A percentile compares a stretch with the other conserved stretches of the same genome.
Evolutionary conservation across 2,797 vertebrate genomes (phyloP).

Genomic region (Chiroxiphia lanceolata): DNA sequence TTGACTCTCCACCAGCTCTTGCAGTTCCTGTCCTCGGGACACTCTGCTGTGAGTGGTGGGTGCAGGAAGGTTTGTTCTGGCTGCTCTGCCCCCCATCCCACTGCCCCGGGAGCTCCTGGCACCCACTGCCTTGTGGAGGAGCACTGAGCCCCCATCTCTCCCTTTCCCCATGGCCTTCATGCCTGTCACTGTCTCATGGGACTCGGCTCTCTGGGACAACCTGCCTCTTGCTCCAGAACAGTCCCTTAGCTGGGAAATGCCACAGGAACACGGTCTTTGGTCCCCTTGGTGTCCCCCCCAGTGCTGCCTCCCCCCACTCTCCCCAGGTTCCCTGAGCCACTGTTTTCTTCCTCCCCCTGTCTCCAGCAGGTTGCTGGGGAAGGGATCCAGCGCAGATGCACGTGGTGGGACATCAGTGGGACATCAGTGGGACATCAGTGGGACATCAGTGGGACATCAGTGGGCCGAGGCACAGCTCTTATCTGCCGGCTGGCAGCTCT

Average conservation of each 20-base stretch:
- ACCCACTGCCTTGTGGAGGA: background rate
- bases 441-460: background rate
- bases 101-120: background rate
- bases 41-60: background rate
- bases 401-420: background rate
- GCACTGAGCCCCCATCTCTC: background rate
- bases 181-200: background rate
- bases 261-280: rapidly evolving
- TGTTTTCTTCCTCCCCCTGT: background rate
- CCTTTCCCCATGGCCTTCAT: rapidly evolving
- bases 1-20: slow-evolving; percentile 19
- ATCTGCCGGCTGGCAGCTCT: slow-evolving; percentile 38
- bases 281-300: rapidly evolving
- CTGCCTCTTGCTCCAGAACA: background rate
- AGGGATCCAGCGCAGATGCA: background rate
- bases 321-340: background rate
- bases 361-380: background rate
- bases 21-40: slow-evolving; percentile 44
- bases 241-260: background rate
- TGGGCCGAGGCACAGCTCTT: background rate
- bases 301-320: background rate
- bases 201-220: background rate
- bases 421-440: background rate
- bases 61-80: background rate
- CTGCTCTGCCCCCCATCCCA: rapidly evolving